These are phyloP conservation scores for Lota lota DNA, from an alignment of 2,113 vertebrate species.

Conservation along the genomic window DNA sequence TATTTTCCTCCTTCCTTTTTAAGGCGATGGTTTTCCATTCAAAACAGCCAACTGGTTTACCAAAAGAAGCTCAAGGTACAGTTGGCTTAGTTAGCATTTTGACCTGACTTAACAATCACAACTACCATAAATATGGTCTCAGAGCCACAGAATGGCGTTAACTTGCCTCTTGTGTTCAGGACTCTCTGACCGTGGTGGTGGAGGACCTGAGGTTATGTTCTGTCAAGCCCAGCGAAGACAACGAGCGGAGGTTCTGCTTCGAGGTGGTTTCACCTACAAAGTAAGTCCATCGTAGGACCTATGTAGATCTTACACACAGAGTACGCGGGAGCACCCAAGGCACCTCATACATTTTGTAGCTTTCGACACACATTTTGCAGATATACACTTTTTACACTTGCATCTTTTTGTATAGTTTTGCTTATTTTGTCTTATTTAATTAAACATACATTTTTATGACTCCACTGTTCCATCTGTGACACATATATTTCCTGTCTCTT, in stretches of 20 bases:
- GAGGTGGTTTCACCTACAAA: constrained; percentile 99
- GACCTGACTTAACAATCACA: too few relatives aligned
- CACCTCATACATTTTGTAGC: too few relatives aligned
- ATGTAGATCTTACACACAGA: too few relatives aligned
- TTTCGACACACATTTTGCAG: too few relatives aligned
- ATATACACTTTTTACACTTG: too few relatives aligned
- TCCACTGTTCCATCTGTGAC: too few relatives aligned
- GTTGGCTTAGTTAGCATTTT: not conserved
- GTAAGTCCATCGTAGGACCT: constrained; percentile 64
- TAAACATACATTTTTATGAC: too few relatives aligned
- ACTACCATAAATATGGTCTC: not conserved
- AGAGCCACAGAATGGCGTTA: not conserved
- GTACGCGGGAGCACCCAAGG: too few relatives aligned
- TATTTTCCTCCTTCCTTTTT: constrained; percentile 17
- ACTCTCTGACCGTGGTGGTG: constrained; percentile 93
- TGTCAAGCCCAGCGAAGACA: constrained; percentile 94
- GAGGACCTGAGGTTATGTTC: constrained; percentile 94
- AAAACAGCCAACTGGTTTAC: constrained; percentile 97
- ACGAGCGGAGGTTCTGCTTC: constrained; percentile 95
- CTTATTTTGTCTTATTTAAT: too few relatives aligned
- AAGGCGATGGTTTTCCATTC: constrained; percentile 99
- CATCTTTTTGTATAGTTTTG: too few relatives aligned
- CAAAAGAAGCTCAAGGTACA: constrained; percentile 97
- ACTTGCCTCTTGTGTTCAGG: constrained; percentile 65
- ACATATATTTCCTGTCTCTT: too few relatives aligned